phyloP scores from a whole-genome alignment of 2,797 vertebrate species.

The Molossus molossus region DNA sequence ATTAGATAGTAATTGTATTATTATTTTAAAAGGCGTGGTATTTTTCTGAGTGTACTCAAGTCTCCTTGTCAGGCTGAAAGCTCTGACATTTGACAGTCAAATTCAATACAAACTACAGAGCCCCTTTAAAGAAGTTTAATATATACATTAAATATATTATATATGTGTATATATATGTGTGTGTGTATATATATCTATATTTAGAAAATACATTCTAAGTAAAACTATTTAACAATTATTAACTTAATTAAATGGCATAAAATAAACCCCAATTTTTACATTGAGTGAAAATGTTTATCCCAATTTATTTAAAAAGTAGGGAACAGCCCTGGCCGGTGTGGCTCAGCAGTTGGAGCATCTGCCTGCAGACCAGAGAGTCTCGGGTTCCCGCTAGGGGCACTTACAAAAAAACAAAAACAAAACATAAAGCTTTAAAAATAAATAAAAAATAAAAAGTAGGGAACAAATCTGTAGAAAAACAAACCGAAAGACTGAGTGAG shows the following conservation, averaged over 20 bases:
- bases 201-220: neutral
- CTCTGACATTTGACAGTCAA: neutral
- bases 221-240: neutral
- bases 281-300: neutral
- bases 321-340: neutral
- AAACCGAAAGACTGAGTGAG: neutral
- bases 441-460: neutral
- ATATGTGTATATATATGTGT: too few relatives aligned
- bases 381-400: too few relatives aligned
- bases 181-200: neutral
- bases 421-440: too few relatives aligned
- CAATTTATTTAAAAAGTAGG: neutral
- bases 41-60: neutral
- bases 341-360: too few relatives aligned
- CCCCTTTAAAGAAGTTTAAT: neutral
- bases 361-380: too few relatives aligned
- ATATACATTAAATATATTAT: neutral
- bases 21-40: slow-evolving; percentile 12
- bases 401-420: too few relatives aligned
- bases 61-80: neutral
- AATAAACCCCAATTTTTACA: neutral
- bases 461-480: neutral
- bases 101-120: neutral
- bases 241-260: neutral
- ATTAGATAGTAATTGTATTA: neutral